Base-by-base conservation (phyloP, 2,797 vertebrate species). In the Myotis planiceps region DNA sequence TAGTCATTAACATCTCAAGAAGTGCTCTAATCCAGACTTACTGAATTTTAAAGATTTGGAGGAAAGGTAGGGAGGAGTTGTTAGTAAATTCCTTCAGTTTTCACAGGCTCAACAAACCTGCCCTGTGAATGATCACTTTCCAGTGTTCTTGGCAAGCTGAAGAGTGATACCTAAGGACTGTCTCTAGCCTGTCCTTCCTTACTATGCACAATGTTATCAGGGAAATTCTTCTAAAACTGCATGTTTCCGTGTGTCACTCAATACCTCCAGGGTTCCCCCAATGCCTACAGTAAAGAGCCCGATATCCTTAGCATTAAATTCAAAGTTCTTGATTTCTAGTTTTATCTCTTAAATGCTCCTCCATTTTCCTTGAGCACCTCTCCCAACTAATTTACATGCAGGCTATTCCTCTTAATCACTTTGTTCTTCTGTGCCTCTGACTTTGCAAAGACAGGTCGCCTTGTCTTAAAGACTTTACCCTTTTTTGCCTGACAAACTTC, bases 1-100 rank as follows among this genome's bases (percentile, higher is more conserved):
- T 98, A 98, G 97, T 98, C 97, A 98, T 99, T 99, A 99, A 98
- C 98, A 98, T 99, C 98, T 98, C 96, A 97, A 98, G 98, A 98
- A 98, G 90, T 97, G 95, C 97, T 97, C 98, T 97, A 97, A 96
- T 98, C 98, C 96, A 97, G 94, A 85, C 63, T 97, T 76, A 1
- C 88, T 97, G 97, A 97, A 98, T 97, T 97, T 97, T 95, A 98
- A 98, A 94, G 96, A 92, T 96, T 96, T 80, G 27, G 49, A 83
- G 76, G 92, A 81, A 74, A 96, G 89, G 92, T 97, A 80, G 60
- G 88, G 93, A 94, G 94, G 25, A 29, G 71, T 94, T 94, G 58
- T 88, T 97, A 92, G 18, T 0, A 97, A 98, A 97, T 83, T 68
- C 58, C 75, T 95, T 97, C 9, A 80, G 90, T 98, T 98, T 95